A percentile compares a stretch with the other conserved stretches of the same genome.
phyloP scores from a whole-genome alignment of 2,113 vertebrate species.

The Sakesphorus luctuosus region DNA sequence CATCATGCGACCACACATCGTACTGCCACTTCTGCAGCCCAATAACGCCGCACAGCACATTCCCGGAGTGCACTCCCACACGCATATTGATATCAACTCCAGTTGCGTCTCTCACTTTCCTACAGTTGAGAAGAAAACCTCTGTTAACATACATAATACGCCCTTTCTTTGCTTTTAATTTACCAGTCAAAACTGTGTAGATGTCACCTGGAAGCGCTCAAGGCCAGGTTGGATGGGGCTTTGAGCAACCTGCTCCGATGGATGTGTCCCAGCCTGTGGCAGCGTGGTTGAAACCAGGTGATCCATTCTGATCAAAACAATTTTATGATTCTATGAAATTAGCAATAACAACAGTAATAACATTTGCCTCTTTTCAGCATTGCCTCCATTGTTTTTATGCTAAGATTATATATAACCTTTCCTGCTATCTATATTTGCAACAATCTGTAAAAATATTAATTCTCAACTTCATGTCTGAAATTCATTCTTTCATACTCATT shows the following conservation, averaged over 20 bases:
- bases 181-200: neutral
- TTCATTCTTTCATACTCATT: neutral
- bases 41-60: conserved; percentile 96
- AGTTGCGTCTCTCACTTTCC: conserved; percentile 94
- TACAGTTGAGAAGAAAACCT: conserved; percentile 58
- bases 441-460: neutral
- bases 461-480: neutral
- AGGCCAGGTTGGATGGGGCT: neutral
- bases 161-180: neutral
- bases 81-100: conserved; percentile 98
- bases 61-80: conserved; percentile 95
- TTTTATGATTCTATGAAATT: neutral
- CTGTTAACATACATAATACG: neutral
- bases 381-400: neutral
- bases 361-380: neutral
- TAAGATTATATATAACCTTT: neutral
- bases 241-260: neutral
- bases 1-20: conserved; percentile 98
- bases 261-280: neutral
- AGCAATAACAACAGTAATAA: neutral
- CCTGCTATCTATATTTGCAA: neutral
- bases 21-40: conserved; percentile 99
- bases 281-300: neutral
- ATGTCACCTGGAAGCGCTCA: neutral
- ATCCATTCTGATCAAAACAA: neutral